A percentile compares a stretch with the other conserved stretches of the same genome.
phyloP scores from a whole-genome alignment of 64 coral and sea anemone genomes.

The Platygyra sinensis region DNA sequence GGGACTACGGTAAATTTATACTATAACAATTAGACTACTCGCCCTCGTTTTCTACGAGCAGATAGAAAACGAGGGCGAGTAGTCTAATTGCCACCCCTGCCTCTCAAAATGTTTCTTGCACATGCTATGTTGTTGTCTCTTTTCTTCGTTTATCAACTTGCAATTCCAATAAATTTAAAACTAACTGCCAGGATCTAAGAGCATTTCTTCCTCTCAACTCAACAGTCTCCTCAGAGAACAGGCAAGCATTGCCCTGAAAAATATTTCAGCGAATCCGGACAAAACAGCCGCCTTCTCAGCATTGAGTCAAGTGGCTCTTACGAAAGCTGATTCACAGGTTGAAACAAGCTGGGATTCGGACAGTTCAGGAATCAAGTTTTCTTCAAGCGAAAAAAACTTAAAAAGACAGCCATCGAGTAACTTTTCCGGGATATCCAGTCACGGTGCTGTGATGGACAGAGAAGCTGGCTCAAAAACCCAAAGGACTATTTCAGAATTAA shows the following conservation, averaged over 20 bases:
- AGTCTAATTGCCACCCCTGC: too few relatives aligned
- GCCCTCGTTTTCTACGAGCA: too few relatives aligned
- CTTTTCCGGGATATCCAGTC: not conserved
- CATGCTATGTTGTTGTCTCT: too few relatives aligned
- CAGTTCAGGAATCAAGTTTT: not conserved
- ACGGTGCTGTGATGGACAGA: not conserved
- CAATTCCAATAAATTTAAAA: not conserved
- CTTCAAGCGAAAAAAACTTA: not conserved
- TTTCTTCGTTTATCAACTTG: too few relatives aligned
- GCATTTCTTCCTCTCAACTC: not conserved
- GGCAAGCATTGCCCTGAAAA: conserved; percentile 61
- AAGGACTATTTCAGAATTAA: not conserved
- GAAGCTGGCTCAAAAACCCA: not conserved
- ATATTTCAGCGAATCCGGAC: conserved; percentile 38
- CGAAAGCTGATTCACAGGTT: not conserved
- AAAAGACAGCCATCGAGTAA: not conserved
- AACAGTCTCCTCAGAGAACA: conserved; percentile 49
- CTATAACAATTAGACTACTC: too few relatives aligned
- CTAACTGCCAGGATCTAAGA: not conserved
- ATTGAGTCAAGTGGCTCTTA: not conserved
- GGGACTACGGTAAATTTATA: too few relatives aligned
- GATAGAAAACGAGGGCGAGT: too few relatives aligned
- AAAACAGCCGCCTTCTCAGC: conserved; percentile 23
- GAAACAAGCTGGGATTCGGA: not conserved
- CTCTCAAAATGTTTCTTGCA: too few relatives aligned